Evolutionary conservation across 2,797 vertebrate genomes (phyloP), one percentile per base, ranked within the genome.

Genomic region (Galago senegalensis): DNA sequence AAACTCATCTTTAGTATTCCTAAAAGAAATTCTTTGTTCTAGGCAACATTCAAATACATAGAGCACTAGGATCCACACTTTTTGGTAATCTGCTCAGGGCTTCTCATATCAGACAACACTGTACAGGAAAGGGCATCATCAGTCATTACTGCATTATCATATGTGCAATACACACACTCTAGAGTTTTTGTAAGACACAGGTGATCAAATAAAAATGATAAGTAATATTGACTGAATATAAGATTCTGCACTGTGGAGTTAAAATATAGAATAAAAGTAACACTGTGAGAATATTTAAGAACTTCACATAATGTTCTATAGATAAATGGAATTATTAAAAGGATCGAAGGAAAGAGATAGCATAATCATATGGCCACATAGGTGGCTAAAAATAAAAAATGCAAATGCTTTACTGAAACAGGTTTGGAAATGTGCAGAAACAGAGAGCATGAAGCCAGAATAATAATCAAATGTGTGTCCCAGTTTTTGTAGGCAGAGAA

Each of bases 221-320:
- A 27, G 0, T 3, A 5, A 17, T 58, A 1, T 7, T 76, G 34
- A 34, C 13, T 25, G 3, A 2, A 9, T 31, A 7, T 9, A 14
- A 65, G 21, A 11, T 11, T 14, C 4, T 29, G 7, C 73, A 27
- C 9, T 46, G 7, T 11, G 29, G 29, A 37, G 27, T 37, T 13
- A 14, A 67, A 70, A 17, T 3, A 0, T 3, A 31, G 43, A 63
- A 63, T 17, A n/a, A 43, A 89, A 81, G 37, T 17, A 29, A 5
- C 49, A 77, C 12, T 53, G 6, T 40, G 58, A 82, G 2, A 2
- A 29, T 83, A 40, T 63, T 69, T 56, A 87, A 60, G n/a, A 21
- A 58, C 7, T 40, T 53, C 2, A 17, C n/a, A 5, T n/a, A 69
- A 56, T 58, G 23, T 21, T 43, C 0, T 75, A 0, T 9, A 69